Base-by-base conservation (phyloP, 1,140 invertebrate genomes). In the Chrysomallon squamiferum region DNA sequence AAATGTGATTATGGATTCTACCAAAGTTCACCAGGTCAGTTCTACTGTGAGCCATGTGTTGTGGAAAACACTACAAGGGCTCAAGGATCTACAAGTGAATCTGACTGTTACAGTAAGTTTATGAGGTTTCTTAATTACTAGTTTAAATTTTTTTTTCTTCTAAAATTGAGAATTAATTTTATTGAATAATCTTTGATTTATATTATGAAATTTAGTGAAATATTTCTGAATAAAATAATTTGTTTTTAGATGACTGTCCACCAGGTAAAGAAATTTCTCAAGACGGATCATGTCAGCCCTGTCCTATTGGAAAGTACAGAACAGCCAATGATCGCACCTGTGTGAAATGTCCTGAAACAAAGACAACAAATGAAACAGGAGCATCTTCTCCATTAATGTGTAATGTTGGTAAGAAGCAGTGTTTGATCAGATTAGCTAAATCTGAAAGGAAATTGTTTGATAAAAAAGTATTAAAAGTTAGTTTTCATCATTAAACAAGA, bases 1-100 rank as follows among this genome's bases (percentile, higher is more conserved):
- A 87, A 91, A 47, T 99, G 97, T 83, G 92, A 93, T 56, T 93
- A 95, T 77, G 95, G 95, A 65, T 95, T 91, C 58, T 99, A 96
- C 81, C 96, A 98, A 83, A 90, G 96, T 11, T 91, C 95, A 76
- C 50, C 54, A 25, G 79, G 80, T 6, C 69, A 77, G 69, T 75
- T 81, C 57, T 75, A 68, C 68, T 84, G 82, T 69, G 63, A 77
- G n/a, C 57, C 54, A 1, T 84, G 82, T 66, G 67, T 67, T 35
- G 56, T 68, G 6, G 74, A 69, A 30, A 54, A 68, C 29, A 78
- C 74, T n/a, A 78, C 76, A 4, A 63, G 68, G 57, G 59, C 52
- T 9, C 38, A 52, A 20, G 74, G 56, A 20, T 68, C 73, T 25
- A 60, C n/a, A 0, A 65, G 65, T 43, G 20, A 13, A 11, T 18